phyloP scores from a whole-genome alignment of 1,140 invertebrate genomes.

The Euwallacea fornicatus region DNA sequence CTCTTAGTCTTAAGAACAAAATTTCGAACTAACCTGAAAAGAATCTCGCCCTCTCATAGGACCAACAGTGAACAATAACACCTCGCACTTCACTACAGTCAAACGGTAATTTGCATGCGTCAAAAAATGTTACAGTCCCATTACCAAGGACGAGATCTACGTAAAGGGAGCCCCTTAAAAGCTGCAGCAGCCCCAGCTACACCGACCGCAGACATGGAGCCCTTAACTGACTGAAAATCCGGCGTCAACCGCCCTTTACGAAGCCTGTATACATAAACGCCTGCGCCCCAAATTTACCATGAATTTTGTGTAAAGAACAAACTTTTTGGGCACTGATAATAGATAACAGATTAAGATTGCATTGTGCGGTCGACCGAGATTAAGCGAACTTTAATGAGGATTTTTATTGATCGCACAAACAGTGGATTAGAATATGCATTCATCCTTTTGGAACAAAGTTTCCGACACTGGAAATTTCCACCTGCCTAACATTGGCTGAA shows the following conservation, averaged over 20 bases:
- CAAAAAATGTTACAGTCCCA: too few species aligned
- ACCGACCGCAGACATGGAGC: slow-evolving; percentile 8
- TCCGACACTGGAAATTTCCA: too few species aligned
- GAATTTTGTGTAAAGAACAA: slow-evolving; percentile 39
- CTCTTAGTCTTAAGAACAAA: too few species aligned
- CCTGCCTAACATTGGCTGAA: too few species aligned
- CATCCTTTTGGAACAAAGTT: too few species aligned
- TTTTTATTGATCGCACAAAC: neutral
- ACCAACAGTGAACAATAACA: too few species aligned
- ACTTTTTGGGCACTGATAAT: slow-evolving; percentile 34
- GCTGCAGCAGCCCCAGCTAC: neutral
- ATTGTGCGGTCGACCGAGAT: slow-evolving; percentile 22
- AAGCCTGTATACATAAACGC: slow-evolving; percentile 29
- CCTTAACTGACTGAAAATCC: slow-evolving; percentile 33
- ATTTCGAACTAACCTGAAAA: too few species aligned
- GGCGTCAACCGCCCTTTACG: slow-evolving; percentile 35
- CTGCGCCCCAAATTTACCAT: slow-evolving; percentile 33
- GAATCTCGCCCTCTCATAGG: too few species aligned
- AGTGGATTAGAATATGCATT: neutral
- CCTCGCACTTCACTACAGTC: too few species aligned
- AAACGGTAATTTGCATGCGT: too few species aligned
- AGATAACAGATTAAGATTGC: slow-evolving; percentile 40
- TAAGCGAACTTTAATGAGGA: neutral
- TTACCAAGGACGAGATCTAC: too few species aligned
- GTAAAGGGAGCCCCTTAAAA: neutral